Conservation (phyloP, 2,113 vertebrate genomes). For the Clarias batrachus region DNA sequence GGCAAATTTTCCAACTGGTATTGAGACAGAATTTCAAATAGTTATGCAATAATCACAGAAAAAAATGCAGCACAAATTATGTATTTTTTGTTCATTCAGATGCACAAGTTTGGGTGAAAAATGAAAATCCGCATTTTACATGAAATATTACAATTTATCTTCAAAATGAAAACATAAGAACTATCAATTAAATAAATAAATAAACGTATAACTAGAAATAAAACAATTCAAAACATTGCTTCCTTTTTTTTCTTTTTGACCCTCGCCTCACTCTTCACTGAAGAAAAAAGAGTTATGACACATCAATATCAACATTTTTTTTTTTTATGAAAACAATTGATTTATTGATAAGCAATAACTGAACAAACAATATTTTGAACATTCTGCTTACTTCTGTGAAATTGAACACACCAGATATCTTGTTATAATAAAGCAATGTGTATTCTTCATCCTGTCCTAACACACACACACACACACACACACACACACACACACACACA, state of each 20-base stretch:
- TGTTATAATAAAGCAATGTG: background rate
- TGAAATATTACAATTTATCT: background rate
- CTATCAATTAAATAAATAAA: background rate
- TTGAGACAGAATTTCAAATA: background rate
- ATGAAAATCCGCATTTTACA: background rate
- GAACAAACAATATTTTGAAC: background rate
- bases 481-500: background rate
- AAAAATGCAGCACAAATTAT: background rate
- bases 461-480: background rate
- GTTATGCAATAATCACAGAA: background rate
- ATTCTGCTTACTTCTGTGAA: background rate
- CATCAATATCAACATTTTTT: background rate
- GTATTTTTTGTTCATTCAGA: background rate
- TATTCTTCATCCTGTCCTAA: background rate
- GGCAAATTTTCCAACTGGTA: background rate
- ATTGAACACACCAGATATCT: background rate
- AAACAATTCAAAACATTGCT: background rate
- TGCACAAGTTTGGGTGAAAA: background rate
- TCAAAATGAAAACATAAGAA: background rate
- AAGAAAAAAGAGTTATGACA: background rate
- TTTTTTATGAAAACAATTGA: background rate
- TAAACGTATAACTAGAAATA: background rate
- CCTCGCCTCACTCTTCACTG: background rate
- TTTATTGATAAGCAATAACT: background rate
- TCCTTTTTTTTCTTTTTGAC: background rate